phyloP scores from a whole-genome alignment of 2,113 vertebrate species.

The Eclectus roratus region DNA sequence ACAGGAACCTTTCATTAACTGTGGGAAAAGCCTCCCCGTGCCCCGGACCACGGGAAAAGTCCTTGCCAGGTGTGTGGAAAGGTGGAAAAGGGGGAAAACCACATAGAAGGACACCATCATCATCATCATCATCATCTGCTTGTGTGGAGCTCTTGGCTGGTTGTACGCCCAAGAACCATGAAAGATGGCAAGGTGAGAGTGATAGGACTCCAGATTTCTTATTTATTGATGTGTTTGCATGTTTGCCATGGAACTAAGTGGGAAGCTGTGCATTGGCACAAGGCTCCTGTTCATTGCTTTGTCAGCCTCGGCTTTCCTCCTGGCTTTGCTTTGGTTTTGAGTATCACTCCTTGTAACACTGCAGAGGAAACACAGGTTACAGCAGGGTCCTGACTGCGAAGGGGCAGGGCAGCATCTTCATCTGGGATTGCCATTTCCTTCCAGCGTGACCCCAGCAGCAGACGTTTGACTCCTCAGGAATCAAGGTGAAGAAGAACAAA shows the following conservation, averaged over 20 bases:
- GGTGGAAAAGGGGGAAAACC: not conserved
- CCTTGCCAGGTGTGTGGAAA: not conserved
- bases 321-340: not conserved
- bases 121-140: not conserved
- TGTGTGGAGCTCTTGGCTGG: not conserved
- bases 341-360: not conserved
- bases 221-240: not conserved
- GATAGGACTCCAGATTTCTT: not conserved
- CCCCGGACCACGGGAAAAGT: not conserved
- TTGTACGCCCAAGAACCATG: not conserved
- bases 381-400: slow-evolving; percentile 10
- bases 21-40: not conserved
- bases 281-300: not conserved
- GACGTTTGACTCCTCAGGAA: slow-evolving; percentile 75
- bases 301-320: not conserved
- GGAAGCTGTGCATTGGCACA: not conserved
- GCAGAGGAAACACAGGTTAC: not conserved
- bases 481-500: slow-evolving; percentile 84
- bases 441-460: slow-evolving; percentile 73
- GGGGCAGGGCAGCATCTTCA: slow-evolving; percentile 65
- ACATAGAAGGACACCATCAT: not conserved
- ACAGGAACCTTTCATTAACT: slow-evolving; percentile 69
- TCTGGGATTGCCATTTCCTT: slow-evolving; percentile 83
- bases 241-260: not conserved
- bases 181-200: not conserved